Evolutionary conservation across 2,113 vertebrate species (phyloP).

Genomic region (Anser cygnoides): DNA sequence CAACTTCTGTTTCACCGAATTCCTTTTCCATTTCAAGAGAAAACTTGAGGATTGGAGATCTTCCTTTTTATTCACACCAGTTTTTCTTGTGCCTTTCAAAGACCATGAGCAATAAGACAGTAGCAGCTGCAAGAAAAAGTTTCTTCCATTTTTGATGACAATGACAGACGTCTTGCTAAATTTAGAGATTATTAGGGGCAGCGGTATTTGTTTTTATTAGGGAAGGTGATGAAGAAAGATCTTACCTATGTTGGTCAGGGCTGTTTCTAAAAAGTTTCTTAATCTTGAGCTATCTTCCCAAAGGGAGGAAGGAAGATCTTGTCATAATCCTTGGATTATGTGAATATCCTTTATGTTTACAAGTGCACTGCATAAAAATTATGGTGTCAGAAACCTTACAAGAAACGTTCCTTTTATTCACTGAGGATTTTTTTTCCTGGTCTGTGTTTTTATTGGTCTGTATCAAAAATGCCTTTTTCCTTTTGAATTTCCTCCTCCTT

Average conservation of each 20-base stretch:
- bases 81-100: background rate
- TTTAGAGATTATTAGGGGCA: background rate
- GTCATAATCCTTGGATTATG: background rate
- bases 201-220: background rate
- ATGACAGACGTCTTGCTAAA: background rate
- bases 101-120: background rate
- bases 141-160: background rate
- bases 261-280: background rate
- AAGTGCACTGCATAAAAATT: background rate
- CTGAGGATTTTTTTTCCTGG: background rate
- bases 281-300: background rate
- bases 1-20: background rate
- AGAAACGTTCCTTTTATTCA: background rate
- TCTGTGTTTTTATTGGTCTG: background rate
- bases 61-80: background rate
- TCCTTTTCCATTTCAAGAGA: background rate
- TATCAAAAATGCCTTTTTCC: background rate
- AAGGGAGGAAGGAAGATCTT: background rate
- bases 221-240: background rate
- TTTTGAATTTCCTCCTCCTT: background rate
- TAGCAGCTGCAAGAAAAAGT: background rate
- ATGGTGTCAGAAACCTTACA: background rate
- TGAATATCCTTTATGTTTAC: background rate
- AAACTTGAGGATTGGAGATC: background rate
- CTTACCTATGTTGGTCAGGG: background rate